Conservation (phyloP, 2,113 vertebrate genomes). For the Ailuropoda melanoleuca region DNA sequence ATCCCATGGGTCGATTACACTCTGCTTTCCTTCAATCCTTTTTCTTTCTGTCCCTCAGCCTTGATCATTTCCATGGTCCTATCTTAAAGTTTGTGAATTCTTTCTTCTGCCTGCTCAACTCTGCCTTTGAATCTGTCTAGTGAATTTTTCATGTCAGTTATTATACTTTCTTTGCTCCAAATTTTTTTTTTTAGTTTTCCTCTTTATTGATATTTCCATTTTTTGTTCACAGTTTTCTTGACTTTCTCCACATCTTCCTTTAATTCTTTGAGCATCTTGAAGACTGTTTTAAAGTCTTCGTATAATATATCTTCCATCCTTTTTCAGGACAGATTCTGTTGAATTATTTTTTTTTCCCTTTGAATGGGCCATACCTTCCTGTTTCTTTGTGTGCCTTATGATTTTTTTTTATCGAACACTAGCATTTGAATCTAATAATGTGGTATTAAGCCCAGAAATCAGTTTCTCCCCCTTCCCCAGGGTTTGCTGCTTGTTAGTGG, state of each 20-base stretch:
- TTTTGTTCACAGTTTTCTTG: background rate
- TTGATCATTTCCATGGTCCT: background rate
- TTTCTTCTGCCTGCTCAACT: background rate
- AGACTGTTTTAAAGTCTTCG: background rate
- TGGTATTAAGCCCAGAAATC: background rate
- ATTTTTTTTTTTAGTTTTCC: background rate
- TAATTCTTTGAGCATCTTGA: background rate
- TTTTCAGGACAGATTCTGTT: background rate
- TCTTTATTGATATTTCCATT: background rate
- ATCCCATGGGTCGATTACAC: background rate
- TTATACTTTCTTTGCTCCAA: background rate
- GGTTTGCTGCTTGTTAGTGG: background rate
- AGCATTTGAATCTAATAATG: background rate
- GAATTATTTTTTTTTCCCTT: background rate
- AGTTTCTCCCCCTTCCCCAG: background rate
- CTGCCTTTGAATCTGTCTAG: background rate
- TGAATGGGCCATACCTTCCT: background rate
- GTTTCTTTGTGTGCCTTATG: background rate
- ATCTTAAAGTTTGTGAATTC: background rate
- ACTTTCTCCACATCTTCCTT: background rate
- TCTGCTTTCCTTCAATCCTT: background rate
- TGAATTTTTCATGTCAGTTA: background rate
- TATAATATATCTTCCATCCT: background rate
- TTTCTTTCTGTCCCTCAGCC: background rate
- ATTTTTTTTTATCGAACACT: background rate